phyloP scores from a whole-genome alignment of 2,797 vertebrate genomes.

The Micromesistius poutassou region DNA sequence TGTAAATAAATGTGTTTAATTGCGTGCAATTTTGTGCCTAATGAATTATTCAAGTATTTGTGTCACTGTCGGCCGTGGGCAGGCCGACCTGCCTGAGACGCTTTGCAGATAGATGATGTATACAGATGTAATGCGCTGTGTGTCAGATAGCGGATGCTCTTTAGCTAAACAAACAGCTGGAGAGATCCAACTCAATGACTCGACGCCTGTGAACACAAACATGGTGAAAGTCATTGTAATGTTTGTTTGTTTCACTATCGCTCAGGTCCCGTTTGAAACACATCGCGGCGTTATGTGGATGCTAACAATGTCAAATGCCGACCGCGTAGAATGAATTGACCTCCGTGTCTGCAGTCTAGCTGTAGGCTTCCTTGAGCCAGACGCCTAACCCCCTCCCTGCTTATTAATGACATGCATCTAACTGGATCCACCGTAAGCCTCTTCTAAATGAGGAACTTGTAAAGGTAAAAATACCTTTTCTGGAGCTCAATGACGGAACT shows the following conservation, averaged over 20 bases:
- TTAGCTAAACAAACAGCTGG: neutral
- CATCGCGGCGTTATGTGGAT: neutral
- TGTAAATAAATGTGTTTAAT: neutral
- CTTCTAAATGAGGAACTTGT: neutral
- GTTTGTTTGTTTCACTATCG: neutral
- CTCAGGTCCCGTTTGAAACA: neutral
- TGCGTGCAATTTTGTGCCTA: conserved; percentile 13
- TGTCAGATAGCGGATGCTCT: neutral
- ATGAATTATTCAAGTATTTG: neutral
- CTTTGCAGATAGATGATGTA: neutral
- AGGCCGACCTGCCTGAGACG: neutral
- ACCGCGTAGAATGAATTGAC: neutral
- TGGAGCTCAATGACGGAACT: neutral
- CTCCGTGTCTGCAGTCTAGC: neutral
- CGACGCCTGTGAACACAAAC: neutral
- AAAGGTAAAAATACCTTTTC: neutral
- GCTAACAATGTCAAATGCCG: neutral
- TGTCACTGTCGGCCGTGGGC: neutral
- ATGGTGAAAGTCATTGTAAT: neutral
- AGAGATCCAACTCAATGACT: neutral
- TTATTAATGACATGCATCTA: neutral
- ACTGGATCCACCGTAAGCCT: neutral
- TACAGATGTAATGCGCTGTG: neutral
- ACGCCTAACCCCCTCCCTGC: neutral
- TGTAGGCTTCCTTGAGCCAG: neutral